These are phyloP conservation scores for Calosoma granatense DNA, from an alignment of 1,140 invertebrate species.

Conservation along the genomic window DNA sequence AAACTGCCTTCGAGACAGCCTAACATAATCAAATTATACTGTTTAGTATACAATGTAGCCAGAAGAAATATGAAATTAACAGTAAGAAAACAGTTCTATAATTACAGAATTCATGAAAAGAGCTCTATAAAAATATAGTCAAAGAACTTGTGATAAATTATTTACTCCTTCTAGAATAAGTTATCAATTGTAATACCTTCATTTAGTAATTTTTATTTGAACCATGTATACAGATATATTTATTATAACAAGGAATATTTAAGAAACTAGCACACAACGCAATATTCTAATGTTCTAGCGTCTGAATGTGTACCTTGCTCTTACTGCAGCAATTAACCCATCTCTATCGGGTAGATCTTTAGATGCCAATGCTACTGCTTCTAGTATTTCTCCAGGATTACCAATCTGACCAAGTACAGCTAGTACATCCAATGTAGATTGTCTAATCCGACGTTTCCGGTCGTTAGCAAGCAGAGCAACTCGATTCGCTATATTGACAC, in stretches of 20 bases:
- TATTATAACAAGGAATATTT: no score
- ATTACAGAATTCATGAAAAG: conserved; percentile 30
- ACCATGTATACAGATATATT: no score
- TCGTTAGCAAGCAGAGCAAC: conserved; percentile 52
- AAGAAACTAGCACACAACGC: not conserved
- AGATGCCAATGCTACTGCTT: conserved; percentile 24
- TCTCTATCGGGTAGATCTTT: conserved; percentile 34
- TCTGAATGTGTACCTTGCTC: not conserved
- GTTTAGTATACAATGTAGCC: not conserved
- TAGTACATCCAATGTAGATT: conserved; percentile 69
- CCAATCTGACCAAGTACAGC: conserved; percentile 67
- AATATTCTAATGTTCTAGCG: not conserved
- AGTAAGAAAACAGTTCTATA: no score
- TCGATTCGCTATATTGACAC: conserved; percentile 45
- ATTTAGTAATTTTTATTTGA: no score
- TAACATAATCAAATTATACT: conserved; percentile 1
- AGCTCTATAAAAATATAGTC: no score
- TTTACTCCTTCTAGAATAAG: no score
- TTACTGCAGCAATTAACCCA: not conserved
- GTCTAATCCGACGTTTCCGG: conserved; percentile 60
- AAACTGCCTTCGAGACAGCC: conserved; percentile 53
- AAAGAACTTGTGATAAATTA: no score
- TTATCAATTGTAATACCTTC: no score
- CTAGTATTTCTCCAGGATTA: conserved; percentile 33
- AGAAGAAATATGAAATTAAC: no score